phyloP scores from a whole-genome alignment of 2,888 invertebrate species.

The Phyto melanocephala region DNA sequence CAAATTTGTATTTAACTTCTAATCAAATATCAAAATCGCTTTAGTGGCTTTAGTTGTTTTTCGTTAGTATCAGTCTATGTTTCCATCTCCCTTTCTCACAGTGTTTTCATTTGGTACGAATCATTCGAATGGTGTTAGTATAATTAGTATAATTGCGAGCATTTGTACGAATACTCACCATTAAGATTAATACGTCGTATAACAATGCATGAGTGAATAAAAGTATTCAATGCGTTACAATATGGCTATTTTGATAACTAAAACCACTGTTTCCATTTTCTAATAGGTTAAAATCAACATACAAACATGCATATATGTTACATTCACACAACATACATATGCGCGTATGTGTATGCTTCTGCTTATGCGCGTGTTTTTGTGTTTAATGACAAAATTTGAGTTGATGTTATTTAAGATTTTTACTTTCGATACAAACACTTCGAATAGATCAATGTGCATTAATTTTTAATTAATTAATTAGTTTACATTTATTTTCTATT shows the following conservation, averaged over 20 bases:
- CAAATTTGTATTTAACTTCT: constrained; percentile 17
- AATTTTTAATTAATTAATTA: constrained; percentile 61
- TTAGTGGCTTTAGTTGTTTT: constrained; percentile 5
- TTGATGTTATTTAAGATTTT: constrained; percentile 48
- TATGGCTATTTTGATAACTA: not conserved
- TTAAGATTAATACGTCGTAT: constrained; percentile 49
- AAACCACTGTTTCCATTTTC: constrained; percentile 1
- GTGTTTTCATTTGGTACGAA: not conserved
- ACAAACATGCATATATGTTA: too few relatives aligned
- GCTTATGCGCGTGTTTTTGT: not conserved
- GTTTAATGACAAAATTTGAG: constrained; percentile 28
- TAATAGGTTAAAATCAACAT: not conserved
- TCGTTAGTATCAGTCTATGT: not conserved
- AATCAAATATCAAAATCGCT: constrained; percentile 26
- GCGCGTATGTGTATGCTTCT: not conserved
- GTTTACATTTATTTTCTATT: not conserved
- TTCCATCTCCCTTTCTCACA: not conserved
- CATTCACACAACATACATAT: not conserved
- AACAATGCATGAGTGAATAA: not conserved
- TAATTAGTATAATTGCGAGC: constrained; percentile 61
- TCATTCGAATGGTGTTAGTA: constrained; percentile 42
- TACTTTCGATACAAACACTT: constrained; percentile 40
- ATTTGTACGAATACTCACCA: constrained; percentile 49
- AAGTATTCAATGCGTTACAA: constrained; percentile 11
- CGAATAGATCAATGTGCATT: constrained; percentile 58